Evolutionary conservation across 2,113 vertebrate genomes (phyloP), one percentile per base, ranked within the genome.

Genomic region (Paracanthobrama guichenoti): DNA sequence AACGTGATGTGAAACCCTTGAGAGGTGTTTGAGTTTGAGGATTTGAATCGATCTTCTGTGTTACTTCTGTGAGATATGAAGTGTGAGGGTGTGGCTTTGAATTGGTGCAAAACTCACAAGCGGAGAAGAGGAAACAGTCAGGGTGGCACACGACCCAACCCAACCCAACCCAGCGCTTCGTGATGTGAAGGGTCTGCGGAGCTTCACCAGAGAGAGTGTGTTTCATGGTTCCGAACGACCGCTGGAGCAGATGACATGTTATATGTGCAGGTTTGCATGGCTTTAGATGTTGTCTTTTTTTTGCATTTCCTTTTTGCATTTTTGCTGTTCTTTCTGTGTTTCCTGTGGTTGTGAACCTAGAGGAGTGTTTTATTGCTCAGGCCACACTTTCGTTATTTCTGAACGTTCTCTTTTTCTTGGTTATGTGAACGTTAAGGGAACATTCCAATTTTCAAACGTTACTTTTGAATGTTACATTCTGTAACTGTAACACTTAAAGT

Each of bases 11-110:
- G 24, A 59, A 20, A 24, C 22, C 7, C 48, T 16, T 24, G 7
- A 0, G 10, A 83, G 22, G 16, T 1, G 26, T 44, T 73, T n/a
- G 16, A 2, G 26, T 44, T 73, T n/a, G 24, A 13, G 10, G 31
- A 82, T 76, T 24, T 86, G 39, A 72, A 6, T 10, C n/a, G 59
- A 66, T 53, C 2, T 84, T 89, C 39, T 84, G 12, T 39, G 69
- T 72, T 84, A 39, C 22, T 10, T 53, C 28, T 35, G 39, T 44
- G 6, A n/a, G 79, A 77, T 84, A 48, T 53, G 22, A 87, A 80
- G 55, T 84, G 28, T 87, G 91, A 91, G 93, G 94, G 94, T 93
- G 94, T 92, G 94, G 94, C 90, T 86, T 89, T 88, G 69, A 83
- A 42, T 26, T 57, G 82, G 84, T 82, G 73, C n/a, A 88, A 88